Percentiles rank a stretch among this genome's conserved stretches.
Evolutionary conservation across 2,797 vertebrate species (phyloP).

Genomic region (Melanotaenia pygmaea): DNA sequence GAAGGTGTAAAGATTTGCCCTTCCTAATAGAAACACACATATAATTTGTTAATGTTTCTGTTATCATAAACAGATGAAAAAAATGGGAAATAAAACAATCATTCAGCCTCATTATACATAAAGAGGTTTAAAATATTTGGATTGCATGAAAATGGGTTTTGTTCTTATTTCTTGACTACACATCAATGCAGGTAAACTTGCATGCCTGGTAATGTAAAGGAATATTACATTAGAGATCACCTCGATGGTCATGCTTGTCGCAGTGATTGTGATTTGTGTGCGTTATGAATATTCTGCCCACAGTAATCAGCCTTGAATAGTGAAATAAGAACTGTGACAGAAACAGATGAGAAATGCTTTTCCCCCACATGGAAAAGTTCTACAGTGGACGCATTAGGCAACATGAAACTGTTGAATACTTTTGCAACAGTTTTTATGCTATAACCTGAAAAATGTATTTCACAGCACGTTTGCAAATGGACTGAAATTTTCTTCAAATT

Average conservation of each 20-base stretch:
- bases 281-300: background rate
- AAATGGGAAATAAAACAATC: background rate
- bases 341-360: background rate
- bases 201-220: background rate
- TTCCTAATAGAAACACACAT: background rate
- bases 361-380: too few relatives aligned
- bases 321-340: background rate
- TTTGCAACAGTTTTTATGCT: too few relatives aligned
- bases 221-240: too few relatives aligned
- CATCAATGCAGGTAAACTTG: constrained; percentile 1
- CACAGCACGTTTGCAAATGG: too few relatives aligned
- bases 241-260: background rate
- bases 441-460: too few relatives aligned
- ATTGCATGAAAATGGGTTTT: background rate
- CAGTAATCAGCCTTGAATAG: background rate
- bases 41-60: background rate
- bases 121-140: background rate
- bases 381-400: too few relatives aligned
- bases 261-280: background rate
- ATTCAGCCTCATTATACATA: background rate
- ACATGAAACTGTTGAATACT: too few relatives aligned
- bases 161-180: background rate
- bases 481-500: too few relatives aligned
- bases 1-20: background rate
- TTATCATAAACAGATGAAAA: background rate